These are phyloP conservation scores for Aphidius gifuensis DNA, from an alignment of 1,140 invertebrate species.

Conservation along the genomic window DNA sequence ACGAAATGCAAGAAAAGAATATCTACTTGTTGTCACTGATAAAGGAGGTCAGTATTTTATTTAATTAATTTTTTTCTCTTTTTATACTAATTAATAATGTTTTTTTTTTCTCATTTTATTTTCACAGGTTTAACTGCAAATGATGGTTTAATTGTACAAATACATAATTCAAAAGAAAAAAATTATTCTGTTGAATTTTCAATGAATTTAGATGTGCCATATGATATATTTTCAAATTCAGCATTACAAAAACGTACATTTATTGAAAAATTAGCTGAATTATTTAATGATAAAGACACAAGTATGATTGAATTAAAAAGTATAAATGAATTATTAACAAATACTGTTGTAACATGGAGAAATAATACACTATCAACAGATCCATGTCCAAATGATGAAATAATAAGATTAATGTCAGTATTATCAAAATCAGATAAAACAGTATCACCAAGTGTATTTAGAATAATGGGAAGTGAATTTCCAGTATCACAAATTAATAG, in stretches of 20 bases:
- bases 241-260: constrained; percentile 71
- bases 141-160: constrained; percentile 77
- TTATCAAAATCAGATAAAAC: constrained; percentile 64
- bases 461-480: constrained; percentile 75
- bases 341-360: constrained; percentile 74
- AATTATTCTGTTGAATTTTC: constrained; percentile 69
- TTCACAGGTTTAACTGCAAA: constrained; percentile 58
- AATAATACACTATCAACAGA: constrained; percentile 68
- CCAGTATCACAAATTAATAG: constrained; percentile 63
- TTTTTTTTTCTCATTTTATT: too few relatives aligned
- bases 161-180: constrained; percentile 58
- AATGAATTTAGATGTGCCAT: constrained; percentile 73
- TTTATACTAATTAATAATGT: constrained; percentile 15
- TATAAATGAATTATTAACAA: constrained; percentile 50
- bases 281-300: constrained; percentile 75
- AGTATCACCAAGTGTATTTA: constrained; percentile 64
- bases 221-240: constrained; percentile 68
- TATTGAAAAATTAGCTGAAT: constrained; percentile 67
- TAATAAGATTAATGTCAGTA: constrained; percentile 67
- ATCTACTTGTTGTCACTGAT: constrained; percentile 65
- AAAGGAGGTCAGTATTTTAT: constrained; percentile 36
- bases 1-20: constrained; percentile 63
- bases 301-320: constrained; percentile 66
- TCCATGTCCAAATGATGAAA: constrained; percentile 73
- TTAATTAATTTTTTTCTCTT: constrained; percentile 3